Conservation (phyloP, 2,113 vertebrate genomes). For the Arothron firmamentum region DNA sequence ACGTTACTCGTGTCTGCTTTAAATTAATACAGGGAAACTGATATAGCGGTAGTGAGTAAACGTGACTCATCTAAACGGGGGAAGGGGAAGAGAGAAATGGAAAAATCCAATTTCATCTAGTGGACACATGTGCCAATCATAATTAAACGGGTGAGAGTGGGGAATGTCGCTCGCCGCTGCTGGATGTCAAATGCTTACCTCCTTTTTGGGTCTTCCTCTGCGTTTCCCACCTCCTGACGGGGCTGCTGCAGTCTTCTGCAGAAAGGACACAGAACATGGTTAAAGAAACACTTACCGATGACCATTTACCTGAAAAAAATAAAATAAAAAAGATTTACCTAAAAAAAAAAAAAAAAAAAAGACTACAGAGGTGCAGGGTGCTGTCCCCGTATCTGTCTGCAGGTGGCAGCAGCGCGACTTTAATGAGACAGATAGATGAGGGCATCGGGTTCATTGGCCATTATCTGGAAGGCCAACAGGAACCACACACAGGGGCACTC, state of each 20-base stretch:
- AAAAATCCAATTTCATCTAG: constrained; percentile 41
- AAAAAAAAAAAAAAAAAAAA: not conserved
- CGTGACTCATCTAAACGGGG: constrained; percentile 26
- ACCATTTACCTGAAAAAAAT: not conserved
- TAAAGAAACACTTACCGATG: not conserved
- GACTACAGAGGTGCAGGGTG: constrained; percentile 1
- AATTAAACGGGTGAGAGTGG: constrained; percentile 43
- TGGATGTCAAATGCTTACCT: constrained; percentile 70
- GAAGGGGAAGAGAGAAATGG: constrained; percentile 23
- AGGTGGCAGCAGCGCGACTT: constrained; percentile 60
- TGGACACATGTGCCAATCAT: constrained; percentile 38
- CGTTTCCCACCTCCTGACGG: constrained; percentile 83
- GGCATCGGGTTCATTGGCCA: constrained; percentile 78
- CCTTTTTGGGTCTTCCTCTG: constrained; percentile 93
- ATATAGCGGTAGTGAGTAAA: constrained; percentile 39
- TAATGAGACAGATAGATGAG: constrained; percentile 53
- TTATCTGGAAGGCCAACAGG: constrained; percentile 78
- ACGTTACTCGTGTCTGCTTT: no score
- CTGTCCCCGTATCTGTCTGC: constrained; percentile 42
- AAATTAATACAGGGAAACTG: constrained; percentile 5
- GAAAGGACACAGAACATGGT: not conserved
- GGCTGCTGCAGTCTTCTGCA: constrained; percentile 82
- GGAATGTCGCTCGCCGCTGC: constrained; percentile 3
- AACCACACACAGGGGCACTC: constrained; percentile 74
- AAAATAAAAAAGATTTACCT: not conserved